Evolutionary conservation across 2,797 vertebrate genomes (phyloP), one percentile per base, ranked within the genome.

Genomic region (Heteromormyrus szaboi): DNA sequence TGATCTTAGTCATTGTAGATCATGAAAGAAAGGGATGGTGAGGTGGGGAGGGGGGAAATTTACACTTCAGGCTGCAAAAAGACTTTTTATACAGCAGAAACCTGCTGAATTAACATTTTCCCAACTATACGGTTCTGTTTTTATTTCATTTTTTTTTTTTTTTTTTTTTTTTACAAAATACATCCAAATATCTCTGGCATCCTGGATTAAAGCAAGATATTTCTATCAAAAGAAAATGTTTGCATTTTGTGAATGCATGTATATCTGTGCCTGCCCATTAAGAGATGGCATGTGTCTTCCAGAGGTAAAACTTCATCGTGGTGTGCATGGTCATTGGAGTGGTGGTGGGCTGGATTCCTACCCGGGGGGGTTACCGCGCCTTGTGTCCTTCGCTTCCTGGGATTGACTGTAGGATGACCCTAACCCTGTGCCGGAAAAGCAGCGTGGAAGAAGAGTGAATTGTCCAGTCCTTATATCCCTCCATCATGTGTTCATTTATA

Each of bases 61-160:
- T 96, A 95, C 96, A 97, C 95, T 96, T 97, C 96, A 95, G 94
- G 94, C 91, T 91, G 95, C 91, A 95, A 88, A 87, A 88, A 95
- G 48, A 22, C 84, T 86, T 33, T 95, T 95, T 94, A 93, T 95
- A 94, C 94, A 96, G 94, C 96, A 95, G 93, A 95, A 93, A 96
- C 96, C 96, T 96, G 96, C 96, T 96, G 96, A 96, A 96, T 96
- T 93, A 94, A 95, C 95, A 95, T 94, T 93, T 94, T 96, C 94
- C 94, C 95, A 96, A 95, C 93, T 94, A 95, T 96, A 93, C 95
- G 94, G 96, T 95, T 96, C 89, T 90, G 89, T 89, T 88, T 90
- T 90, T 68, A 90, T 90, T 91, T 87, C 86, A 90, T 90, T 90
- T 92, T 91, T 90, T 90, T 91, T 90, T 90, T 90, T 89, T 89